A percentile compares a stretch with the other conserved stretches of the same genome.
Conservation (phyloP, 1,140 invertebrate species). For the Heliconius melpomene region DNA sequence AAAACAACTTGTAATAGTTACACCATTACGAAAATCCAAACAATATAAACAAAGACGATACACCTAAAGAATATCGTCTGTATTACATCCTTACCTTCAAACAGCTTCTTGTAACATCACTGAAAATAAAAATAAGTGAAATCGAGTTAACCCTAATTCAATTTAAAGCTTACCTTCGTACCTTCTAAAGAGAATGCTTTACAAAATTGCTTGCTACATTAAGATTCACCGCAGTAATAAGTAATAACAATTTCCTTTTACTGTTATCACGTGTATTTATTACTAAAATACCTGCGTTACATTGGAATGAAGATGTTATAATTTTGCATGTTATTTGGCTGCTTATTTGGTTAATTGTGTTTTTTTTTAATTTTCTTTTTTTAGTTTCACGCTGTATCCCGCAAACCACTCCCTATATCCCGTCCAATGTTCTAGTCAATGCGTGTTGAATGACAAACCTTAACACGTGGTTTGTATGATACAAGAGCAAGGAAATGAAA, state of each 20-base stretch:
- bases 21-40: background rate
- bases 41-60: background rate
- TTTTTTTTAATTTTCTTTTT: background rate
- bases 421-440: no score
- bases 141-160: background rate
- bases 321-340: background rate
- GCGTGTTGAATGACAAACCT: no score
- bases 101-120: background rate
- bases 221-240: conserved; percentile 23
- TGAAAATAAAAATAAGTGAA: background rate
- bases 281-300: background rate
- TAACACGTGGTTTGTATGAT: no score
- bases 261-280: conserved; percentile 28
- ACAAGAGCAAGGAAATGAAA: no score
- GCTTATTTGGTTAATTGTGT: background rate
- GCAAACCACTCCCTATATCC: background rate
- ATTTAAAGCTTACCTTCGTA: background rate
- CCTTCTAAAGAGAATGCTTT: conserved; percentile 9
- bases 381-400: no score
- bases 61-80: background rate
- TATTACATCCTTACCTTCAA: background rate
- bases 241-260: conserved; percentile 26
- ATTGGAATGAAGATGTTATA: conserved; percentile 20
- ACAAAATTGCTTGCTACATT: conserved; percentile 23
- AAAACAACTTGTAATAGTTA: background rate